A percentile compares a stretch with the other conserved stretches of the same genome.
Evolutionary conservation across 2,888 invertebrate genomes (phyloP).

Genomic region (Hypomecis punctinalis): DNA sequence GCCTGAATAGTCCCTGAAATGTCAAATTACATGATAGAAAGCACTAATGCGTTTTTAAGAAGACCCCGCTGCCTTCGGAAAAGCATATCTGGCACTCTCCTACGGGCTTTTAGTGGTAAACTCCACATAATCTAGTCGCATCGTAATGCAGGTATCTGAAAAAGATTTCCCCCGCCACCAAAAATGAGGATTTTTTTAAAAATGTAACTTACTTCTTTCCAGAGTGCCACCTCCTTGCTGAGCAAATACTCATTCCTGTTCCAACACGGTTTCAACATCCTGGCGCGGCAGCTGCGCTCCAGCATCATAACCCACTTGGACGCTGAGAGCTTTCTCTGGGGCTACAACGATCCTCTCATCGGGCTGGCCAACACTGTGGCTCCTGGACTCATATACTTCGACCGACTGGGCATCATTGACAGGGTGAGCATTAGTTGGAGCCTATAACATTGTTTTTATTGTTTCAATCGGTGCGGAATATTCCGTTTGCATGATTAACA

Average conservation of each 20-base stretch:
- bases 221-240: slow-evolving; percentile 76
- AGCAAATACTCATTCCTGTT: slow-evolving; percentile 81
- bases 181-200: neutral
- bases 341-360: slow-evolving; percentile 91
- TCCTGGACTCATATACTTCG: slow-evolving; percentile 89
- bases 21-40: too few relatives aligned
- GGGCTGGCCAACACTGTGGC: slow-evolving; percentile 84
- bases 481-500: too few relatives aligned
- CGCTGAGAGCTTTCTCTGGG: slow-evolving; percentile 91
- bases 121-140: too few relatives aligned
- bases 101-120: too few relatives aligned
- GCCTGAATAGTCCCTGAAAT: too few relatives aligned
- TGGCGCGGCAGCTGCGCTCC: slow-evolving; percentile 83
- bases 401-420: slow-evolving; percentile 89
- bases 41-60: too few relatives aligned
- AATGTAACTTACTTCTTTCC: neutral
- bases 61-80: too few relatives aligned
- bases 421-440: slow-evolving; percentile 78
- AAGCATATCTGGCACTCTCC: too few relatives aligned
- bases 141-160: too few relatives aligned
- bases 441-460: too few relatives aligned
- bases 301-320: slow-evolving; percentile 87
- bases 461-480: too few relatives aligned
- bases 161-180: neutral
- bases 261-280: slow-evolving; percentile 85